A percentile compares a stretch with the other conserved stretches of the same genome.
phyloP scores from a whole-genome alignment of 2,797 vertebrate genomes.

The Onychomys torridus region DNA sequence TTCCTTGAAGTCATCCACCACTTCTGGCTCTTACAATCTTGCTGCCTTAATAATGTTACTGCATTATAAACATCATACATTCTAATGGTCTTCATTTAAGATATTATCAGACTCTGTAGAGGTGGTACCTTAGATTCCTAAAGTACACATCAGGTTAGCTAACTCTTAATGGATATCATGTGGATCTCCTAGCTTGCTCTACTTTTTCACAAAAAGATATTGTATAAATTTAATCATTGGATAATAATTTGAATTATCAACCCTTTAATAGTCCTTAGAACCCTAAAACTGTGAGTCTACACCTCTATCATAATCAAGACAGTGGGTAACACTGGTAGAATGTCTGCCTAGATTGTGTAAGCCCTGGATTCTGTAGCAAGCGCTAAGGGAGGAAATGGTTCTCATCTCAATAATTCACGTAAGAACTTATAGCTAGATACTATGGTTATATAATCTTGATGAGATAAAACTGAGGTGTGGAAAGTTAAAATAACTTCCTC shows the following conservation, averaged over 20 bases:
- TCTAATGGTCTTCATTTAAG: neutral
- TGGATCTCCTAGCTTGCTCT: neutral
- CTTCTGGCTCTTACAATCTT: neutral
- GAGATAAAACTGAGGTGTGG: neutral
- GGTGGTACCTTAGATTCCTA: neutral
- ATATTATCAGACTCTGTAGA: neutral
- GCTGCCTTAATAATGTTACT: neutral
- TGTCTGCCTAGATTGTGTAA: neutral
- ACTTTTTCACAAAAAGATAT: neutral
- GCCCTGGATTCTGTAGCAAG: neutral
- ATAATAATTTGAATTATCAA: neutral
- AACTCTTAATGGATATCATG: neutral
- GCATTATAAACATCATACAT: neutral
- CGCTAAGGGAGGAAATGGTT: neutral
- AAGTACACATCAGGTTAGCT: neutral
- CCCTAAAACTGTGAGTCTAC: neutral
- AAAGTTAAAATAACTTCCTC: neutral
- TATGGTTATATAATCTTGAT: neutral
- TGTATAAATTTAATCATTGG: neutral
- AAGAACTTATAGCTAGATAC: neutral
- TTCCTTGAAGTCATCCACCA: neutral
- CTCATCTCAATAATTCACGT: neutral
- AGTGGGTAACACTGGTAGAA: no score
- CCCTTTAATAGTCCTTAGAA: neutral
- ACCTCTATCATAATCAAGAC: neutral